phyloP scores from a whole-genome alignment of 2,888 invertebrate genomes.

The Agrotis clavis region DNA sequence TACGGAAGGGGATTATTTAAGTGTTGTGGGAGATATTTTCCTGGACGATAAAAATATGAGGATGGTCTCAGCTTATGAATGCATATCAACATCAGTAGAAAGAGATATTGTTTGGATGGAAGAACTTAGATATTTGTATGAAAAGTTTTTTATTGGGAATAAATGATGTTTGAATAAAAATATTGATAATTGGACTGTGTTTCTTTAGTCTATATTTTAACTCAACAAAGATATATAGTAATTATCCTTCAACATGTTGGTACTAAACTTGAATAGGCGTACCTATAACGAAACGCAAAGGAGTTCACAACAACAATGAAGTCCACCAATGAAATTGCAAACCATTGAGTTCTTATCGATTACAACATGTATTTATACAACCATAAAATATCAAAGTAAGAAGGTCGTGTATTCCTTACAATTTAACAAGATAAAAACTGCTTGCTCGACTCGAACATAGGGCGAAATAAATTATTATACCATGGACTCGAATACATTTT shows the following conservation, averaged over 20 bases:
- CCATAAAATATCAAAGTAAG: accelerated
- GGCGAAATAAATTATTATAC: too few species aligned
- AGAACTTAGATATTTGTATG: slow-evolving; percentile 85
- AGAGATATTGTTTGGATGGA: slow-evolving; percentile 86
- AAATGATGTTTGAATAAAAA: slow-evolving; percentile 32
- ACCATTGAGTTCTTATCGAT: not conserved
- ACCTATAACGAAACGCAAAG: slow-evolving; percentile 22
- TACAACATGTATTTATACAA: not conserved
- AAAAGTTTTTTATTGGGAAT: slow-evolving; percentile 81
- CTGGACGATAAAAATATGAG: slow-evolving; percentile 77
- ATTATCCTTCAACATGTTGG: not conserved
- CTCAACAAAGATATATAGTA: not conserved
- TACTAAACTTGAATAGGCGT: not conserved
- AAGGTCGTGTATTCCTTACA: not conserved
- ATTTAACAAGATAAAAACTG: not conserved
- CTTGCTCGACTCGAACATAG: not conserved
- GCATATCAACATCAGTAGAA: slow-evolving; percentile 75
- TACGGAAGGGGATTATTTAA: slow-evolving; percentile 77
- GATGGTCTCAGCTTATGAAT: slow-evolving; percentile 83
- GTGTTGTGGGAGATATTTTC: slow-evolving; percentile 85
- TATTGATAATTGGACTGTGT: too few species aligned
- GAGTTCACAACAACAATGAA: not conserved
- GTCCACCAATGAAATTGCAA: not conserved
- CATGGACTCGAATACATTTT: slow-evolving; percentile 2
- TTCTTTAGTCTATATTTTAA: too few species aligned